Conservation (phyloP, 2,113 vertebrate species). For the Amblyopsis rosae region DNA sequence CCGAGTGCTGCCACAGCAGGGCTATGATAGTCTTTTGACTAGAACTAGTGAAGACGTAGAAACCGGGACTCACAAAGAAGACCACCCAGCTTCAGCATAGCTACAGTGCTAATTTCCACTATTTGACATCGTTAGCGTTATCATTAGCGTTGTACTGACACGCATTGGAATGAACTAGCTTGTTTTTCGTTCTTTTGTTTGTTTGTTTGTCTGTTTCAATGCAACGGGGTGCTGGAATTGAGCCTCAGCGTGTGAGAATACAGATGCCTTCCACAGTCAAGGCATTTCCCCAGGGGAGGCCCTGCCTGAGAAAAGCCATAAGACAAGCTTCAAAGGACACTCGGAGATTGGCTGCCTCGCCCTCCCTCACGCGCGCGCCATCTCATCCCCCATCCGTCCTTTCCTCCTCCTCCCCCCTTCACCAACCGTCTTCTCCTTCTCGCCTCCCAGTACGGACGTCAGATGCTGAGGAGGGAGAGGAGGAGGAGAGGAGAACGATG, state of each 20-base stretch:
- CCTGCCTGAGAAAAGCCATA: constrained; percentile 69
- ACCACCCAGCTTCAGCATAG: neutral
- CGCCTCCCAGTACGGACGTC: constrained; percentile 49
- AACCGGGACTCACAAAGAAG: constrained; percentile 10
- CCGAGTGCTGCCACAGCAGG: constrained; percentile 57
- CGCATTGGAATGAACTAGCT: constrained; percentile 31
- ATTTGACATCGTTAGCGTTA: constrained; percentile 9
- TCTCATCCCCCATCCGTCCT: constrained; percentile 9
- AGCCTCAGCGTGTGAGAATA: constrained; percentile 29
- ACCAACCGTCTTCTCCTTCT: neutral
- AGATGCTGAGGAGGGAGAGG: constrained; percentile 43
- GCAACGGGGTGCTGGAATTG: constrained; percentile 34
- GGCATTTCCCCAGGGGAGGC: constrained; percentile 63
- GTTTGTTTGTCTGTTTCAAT: constrained; percentile 14
- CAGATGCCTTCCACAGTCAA: constrained; percentile 56
- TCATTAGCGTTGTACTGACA: neutral
- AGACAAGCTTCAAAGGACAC: constrained; percentile 70
- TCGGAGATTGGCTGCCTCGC: constrained; percentile 62
- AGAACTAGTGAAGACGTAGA: constrained; percentile 22
- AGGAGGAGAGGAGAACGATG: constrained; percentile 43
- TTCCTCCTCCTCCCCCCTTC: neutral
- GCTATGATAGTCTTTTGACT: constrained; percentile 62
- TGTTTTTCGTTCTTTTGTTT: neutral
- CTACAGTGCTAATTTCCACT: neutral
- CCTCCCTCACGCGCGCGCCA: constrained; percentile 12